A percentile compares a stretch with the other conserved stretches of the same genome.
Evolutionary conservation across 2,113 vertebrate species (phyloP).

Genomic region (Jaculus jaculus): DNA sequence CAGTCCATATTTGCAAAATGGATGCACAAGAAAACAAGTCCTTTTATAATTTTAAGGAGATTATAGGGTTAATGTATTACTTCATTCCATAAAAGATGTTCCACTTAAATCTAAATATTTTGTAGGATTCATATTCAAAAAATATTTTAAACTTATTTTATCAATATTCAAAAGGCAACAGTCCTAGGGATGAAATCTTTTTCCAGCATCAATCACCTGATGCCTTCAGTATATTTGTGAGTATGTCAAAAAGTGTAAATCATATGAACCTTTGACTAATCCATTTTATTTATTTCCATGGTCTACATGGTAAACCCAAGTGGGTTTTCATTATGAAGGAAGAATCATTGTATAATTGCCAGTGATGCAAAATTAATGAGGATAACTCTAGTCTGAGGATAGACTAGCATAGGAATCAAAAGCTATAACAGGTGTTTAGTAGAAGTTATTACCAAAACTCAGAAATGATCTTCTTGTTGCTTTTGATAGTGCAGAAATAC

Average conservation of each 20-base stretch:
- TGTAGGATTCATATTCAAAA: too few species aligned
- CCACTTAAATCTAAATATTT: conserved; percentile 2
- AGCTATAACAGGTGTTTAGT: conserved; percentile 63
- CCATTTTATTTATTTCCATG: conserved; percentile 69
- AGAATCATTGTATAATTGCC: conserved; percentile 60
- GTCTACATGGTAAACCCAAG: conserved; percentile 55
- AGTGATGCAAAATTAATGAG: conserved; percentile 62
- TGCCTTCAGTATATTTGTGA: neutral
- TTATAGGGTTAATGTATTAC: conserved; percentile 12
- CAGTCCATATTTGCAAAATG: neutral
- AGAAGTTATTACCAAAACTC: conserved; percentile 66
- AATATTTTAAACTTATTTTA: conserved; percentile 29
- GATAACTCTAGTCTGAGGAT: conserved; percentile 32
- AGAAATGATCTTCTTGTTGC: conserved; percentile 49
- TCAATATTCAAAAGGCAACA: conserved; percentile 56
- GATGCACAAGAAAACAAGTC: neutral
- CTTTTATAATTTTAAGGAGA: conserved; percentile 28
- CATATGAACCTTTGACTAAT: conserved; percentile 60
- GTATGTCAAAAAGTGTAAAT: conserved; percentile 64
- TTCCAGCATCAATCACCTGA: conserved; percentile 48
- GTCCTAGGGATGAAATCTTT: conserved; percentile 15
- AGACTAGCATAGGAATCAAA: conserved; percentile 45
- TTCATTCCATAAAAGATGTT: neutral
- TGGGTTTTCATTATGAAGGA: conserved; percentile 67
- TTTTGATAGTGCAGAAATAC: conserved; percentile 59